phyloP scores from a whole-genome alignment of 2,888 invertebrate species.

The Nephrotoma guestfalica region DNA sequence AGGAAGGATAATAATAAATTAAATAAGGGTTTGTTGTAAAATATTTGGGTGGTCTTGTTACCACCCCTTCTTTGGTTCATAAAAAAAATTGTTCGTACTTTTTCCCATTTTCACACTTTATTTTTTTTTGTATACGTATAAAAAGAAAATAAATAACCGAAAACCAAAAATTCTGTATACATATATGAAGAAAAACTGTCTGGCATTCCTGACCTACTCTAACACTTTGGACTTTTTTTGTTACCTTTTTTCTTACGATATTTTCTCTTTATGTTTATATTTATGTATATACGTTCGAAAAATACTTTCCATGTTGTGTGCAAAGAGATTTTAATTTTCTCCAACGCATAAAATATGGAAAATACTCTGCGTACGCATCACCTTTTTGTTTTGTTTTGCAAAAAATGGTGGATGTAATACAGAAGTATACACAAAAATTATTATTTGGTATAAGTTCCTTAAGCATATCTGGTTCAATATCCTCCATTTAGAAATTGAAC shows the following conservation, averaged over 20 bases:
- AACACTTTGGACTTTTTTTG: conserved; percentile 6
- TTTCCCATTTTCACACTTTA: background rate
- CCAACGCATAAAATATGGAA: background rate
- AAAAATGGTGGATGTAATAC: background rate
- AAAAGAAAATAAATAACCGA: background rate
- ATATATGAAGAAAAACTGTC: conserved; percentile 6
- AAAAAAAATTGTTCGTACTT: background rate
- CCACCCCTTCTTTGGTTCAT: background rate
- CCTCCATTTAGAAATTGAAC: background rate
- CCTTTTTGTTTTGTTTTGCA: background rate
- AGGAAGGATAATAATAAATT: background rate
- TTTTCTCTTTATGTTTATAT: background rate
- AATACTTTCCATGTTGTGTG: background rate
- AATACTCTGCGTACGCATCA: background rate
- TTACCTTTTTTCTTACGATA: background rate
- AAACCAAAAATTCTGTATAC: background rate
- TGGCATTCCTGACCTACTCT: conserved; percentile 14
- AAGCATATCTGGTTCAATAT: background rate
- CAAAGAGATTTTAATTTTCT: background rate
- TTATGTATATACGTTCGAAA: background rate
- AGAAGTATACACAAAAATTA: background rate
- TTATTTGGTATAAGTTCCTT: background rate
- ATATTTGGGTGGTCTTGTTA: background rate
- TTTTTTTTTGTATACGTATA: background rate
- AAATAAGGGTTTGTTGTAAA: background rate